Conservation (phyloP, 2,888 invertebrate species). For the Merodon equestris region DNA sequence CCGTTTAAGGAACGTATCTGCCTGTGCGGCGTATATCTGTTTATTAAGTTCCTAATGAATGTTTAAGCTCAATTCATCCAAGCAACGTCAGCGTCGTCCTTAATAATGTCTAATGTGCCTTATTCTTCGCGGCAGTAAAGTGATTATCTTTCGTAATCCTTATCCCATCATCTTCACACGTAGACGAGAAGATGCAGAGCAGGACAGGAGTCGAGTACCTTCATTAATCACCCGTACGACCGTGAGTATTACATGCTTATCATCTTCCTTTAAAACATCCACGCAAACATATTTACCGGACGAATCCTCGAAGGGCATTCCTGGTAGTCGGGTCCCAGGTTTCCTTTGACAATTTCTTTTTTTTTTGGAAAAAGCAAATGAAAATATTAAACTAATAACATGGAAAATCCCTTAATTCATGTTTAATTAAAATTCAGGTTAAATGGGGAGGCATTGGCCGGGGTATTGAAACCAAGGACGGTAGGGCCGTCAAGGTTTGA, state of each 20-base stretch:
- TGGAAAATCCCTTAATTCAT: slow-evolving; percentile 28
- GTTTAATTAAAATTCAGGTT: slow-evolving; percentile 54
- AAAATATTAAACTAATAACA: slow-evolving; percentile 19
- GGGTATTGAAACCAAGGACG: too few species aligned
- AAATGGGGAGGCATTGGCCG: slow-evolving; percentile 5
- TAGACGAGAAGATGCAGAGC: neutral
- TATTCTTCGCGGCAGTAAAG: slow-evolving; percentile 46
- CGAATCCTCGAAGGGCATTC: too few species aligned
- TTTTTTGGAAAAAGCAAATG: too few species aligned
- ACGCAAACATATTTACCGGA: too few species aligned
- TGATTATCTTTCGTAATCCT: slow-evolving; percentile 52
- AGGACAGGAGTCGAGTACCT: slow-evolving; percentile 13
- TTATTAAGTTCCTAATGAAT: neutral
- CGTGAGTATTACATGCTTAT: too few species aligned
- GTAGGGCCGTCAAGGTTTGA: too few species aligned
- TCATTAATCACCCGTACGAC: slow-evolving; percentile 9
- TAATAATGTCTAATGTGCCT: slow-evolving; percentile 28
- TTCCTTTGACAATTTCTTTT: too few species aligned
- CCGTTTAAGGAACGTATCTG: too few species aligned
- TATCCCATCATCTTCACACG: slow-evolving; percentile 23
- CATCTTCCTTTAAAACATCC: neutral
- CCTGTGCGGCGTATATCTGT: too few species aligned
- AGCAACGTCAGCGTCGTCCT: neutral
- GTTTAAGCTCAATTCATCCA: slow-evolving; percentile 12
- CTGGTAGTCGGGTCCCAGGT: too few species aligned